Evolutionary conservation across 2,888 invertebrate genomes (phyloP).

Genomic region (Melieria crassipennis): DNA sequence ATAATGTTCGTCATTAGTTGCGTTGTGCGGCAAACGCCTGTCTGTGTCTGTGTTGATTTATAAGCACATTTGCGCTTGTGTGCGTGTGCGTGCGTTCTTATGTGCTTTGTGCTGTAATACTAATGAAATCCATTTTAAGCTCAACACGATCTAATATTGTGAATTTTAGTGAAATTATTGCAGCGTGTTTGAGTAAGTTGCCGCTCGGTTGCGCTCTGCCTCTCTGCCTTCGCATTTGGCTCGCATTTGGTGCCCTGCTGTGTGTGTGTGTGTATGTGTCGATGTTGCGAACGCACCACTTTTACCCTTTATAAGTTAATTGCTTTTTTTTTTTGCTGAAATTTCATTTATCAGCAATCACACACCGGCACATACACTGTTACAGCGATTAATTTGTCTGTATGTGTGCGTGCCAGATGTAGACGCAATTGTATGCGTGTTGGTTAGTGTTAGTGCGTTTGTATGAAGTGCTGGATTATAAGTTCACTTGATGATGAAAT

Average conservation of each 20-base stretch:
- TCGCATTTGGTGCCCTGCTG: neutral
- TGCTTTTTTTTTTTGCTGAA: neutral
- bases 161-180: neutral
- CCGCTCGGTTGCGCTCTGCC: neutral
- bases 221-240: neutral
- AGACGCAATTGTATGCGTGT: too few species aligned
- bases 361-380: neutral
- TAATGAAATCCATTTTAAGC: slow-evolving; percentile 6
- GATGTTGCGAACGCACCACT: neutral
- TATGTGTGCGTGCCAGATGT: too few species aligned
- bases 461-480: too few species aligned
- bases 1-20: too few species aligned
- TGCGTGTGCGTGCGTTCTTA: too few species aligned
- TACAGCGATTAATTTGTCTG: too few species aligned
- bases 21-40: too few species aligned
- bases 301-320: neutral
- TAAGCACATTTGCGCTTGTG: too few species aligned
- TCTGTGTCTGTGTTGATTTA: too few species aligned
- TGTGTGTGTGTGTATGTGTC: neutral
- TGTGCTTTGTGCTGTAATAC: neutral
- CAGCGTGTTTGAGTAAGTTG: neutral
- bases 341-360: neutral
- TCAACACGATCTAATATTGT: slow-evolving; percentile 3
- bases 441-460: too few species aligned
- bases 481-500: too few species aligned